Conservation (phyloP, 2,797 vertebrate genomes). For the Halcyon badia region DNA sequence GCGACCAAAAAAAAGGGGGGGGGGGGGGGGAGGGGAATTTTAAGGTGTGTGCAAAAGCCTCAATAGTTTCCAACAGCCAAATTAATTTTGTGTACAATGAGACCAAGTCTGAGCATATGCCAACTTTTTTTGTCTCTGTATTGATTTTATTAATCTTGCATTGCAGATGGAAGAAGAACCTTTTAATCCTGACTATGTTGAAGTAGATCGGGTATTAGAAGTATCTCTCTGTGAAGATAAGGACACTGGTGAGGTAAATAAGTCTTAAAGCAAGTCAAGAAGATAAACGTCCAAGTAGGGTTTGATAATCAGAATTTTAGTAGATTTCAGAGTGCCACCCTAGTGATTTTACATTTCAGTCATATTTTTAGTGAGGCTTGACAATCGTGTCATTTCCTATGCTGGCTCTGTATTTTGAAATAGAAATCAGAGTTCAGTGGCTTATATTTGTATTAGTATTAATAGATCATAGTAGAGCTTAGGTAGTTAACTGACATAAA, state of each 20-base stretch:
- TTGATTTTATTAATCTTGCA: conserved; percentile 19
- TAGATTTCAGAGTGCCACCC: background rate
- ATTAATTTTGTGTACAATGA: background rate
- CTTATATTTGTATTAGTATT: background rate
- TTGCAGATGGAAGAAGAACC: conserved; percentile 97
- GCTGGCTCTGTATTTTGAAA: background rate
- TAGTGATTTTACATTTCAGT: background rate
- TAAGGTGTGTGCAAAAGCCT: background rate
- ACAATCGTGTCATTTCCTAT: background rate
- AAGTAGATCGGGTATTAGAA: conserved; percentile 98
- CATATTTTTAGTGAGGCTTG: background rate
- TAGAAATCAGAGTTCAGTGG: background rate
- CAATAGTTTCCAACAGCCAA: background rate
- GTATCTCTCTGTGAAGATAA: conserved; percentile 99
- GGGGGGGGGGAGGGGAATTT: background rate
- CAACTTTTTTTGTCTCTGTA: background rate
- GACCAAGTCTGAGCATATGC: background rate
- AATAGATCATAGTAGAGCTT: background rate
- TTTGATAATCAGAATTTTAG: background rate
- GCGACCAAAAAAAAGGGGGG: background rate
- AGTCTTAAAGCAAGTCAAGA: background rate
- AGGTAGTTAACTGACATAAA: background rate
- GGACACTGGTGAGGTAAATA: conserved; percentile 94
- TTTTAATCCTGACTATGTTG: conserved; percentile 98
- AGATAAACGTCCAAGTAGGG: background rate